Base-by-base conservation (phyloP, 2,113 vertebrate species). In the Macquaria australasica region DNA sequence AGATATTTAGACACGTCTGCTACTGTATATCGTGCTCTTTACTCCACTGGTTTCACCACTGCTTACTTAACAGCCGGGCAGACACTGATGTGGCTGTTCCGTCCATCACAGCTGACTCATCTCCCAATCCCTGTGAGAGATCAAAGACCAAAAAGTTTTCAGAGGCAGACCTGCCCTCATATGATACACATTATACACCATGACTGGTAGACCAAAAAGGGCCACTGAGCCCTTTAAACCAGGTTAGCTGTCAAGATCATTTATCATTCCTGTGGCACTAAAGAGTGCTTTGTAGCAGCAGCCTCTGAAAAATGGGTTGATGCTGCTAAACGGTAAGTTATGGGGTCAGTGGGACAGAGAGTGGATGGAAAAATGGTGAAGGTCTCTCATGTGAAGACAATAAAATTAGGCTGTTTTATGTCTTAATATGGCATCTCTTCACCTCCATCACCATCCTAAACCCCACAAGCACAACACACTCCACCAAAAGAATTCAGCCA, bases 171-270 rank as follows among this genome's bases (percentile, higher is more conserved):
- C 18, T 53, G 39, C 79, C 69, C 92, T 95, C 93, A 93, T 91
- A 94, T 93, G 93, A 95, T 94, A 77, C 90, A 93, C 90, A 90
- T 93, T 92, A 93, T 84, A 85, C 78, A 88, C 86, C 81, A 85
- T 87, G 88, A 88, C 90, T 83, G 87, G 81, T 88, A 83, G 89
- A 92, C 64, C 73, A 85, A 79, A 88, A 88, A 88, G 88, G 84
- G 60, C 82, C 74, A 69, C 55, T 79, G 82, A 85, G 87, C 56
- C 76, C 87, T 88, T 79, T 89, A 87, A 93, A 88, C 63, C 92
- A 88, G 84, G 87, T 90, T 94, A 92, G 39, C 89, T 91, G 91
- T 93, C 91, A 87, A 23, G 8, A 90, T 88, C 83, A 58, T 91
- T 94, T 89, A 93, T 89, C 88, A 84, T 89, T 89, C 81, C 77